A percentile compares a stretch with the other conserved stretches of the same genome.
These are phyloP conservation scores for Acrobasis consociella DNA, from an alignment of 2,888 invertebrate genomes.

Conservation along the genomic window DNA sequence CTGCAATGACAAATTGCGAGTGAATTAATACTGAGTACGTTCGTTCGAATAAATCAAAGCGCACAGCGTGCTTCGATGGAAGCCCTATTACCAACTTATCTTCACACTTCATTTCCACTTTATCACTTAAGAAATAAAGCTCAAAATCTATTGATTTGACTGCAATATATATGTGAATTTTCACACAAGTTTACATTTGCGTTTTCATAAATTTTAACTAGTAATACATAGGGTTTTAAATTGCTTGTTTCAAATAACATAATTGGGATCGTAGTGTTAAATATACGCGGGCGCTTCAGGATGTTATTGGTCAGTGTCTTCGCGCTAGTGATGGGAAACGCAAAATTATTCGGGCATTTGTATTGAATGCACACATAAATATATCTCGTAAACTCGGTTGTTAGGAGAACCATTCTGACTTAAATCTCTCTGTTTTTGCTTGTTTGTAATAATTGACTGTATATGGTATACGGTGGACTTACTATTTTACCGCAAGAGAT, in stretches of 20 bases:
- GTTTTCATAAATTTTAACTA: conserved; percentile 28
- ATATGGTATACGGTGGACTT: conserved; percentile 9
- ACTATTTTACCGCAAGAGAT: conserved; percentile 4
- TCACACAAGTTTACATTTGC: conserved; percentile 37
- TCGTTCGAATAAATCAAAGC: conserved; percentile 69
- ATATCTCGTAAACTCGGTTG: conserved; percentile 23
- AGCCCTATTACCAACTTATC: conserved; percentile 35
- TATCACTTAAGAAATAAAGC: conserved; percentile 30
- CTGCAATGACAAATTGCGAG: conserved; percentile 73
- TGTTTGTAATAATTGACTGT: conserved; percentile 19
- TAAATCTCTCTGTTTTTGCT: conserved; percentile 14
- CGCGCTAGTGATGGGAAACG: conserved; percentile 57
- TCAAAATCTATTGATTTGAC: conserved; percentile 29
- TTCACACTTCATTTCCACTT: conserved; percentile 26
- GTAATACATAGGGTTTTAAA: not conserved
- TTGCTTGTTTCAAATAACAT: conserved; percentile 25
- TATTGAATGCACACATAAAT: conserved; percentile 36
- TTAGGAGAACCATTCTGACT: conserved; percentile 21
- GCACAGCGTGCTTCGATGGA: conserved; percentile 59
- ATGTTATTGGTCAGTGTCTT: conserved; percentile 76
- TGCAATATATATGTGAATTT: conserved; percentile 32
- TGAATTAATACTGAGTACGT: conserved; percentile 69
- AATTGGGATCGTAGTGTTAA: conserved; percentile 48
- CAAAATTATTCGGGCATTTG: conserved; percentile 37
- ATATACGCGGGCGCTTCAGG: conserved; percentile 59